Evolutionary conservation across 2,888 invertebrate species (phyloP).

Genomic region (Chloroclystis v-ata): DNA sequence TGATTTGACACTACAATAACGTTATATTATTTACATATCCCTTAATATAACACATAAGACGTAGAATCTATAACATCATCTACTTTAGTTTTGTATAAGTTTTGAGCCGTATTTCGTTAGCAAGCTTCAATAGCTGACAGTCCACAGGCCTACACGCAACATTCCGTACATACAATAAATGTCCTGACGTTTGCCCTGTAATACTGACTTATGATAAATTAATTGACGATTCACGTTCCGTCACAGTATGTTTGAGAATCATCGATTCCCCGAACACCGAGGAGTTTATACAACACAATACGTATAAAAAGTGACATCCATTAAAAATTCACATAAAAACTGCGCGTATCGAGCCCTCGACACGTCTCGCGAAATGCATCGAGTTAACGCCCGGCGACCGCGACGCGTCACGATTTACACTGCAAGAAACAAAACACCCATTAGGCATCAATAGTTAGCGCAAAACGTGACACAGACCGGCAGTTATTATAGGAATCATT

Average conservation of each 20-base stretch:
- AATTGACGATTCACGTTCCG: slow-evolving; percentile 56
- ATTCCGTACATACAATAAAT: slow-evolving; percentile 28
- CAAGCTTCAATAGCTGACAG: neutral
- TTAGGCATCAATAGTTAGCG: slow-evolving; percentile 7
- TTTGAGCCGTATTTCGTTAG: neutral
- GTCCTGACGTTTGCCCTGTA: slow-evolving; percentile 58
- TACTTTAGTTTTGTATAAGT: neutral
- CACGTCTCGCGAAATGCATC: slow-evolving; percentile 60
- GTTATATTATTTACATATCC: slow-evolving; percentile 31
- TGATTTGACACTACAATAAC: slow-evolving; percentile 19
- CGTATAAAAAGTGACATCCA: slow-evolving; percentile 49
- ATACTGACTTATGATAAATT: slow-evolving; percentile 68
- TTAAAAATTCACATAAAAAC: slow-evolving; percentile 71
- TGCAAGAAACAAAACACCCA: slow-evolving; percentile 46
- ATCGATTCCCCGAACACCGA: slow-evolving; percentile 31
- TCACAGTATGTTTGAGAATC: slow-evolving; percentile 43
- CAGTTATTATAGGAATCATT: slow-evolving; percentile 61
- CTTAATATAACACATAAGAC: slow-evolving; percentile 12
- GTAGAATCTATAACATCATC: neutral
- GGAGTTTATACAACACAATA: slow-evolving; percentile 36
- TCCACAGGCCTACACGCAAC: neutral
- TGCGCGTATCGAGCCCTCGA: slow-evolving; percentile 64
- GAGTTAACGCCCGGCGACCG: slow-evolving; percentile 30
- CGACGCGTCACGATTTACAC: slow-evolving; percentile 41
- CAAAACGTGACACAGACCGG: slow-evolving; percentile 26